A percentile compares a stretch with the other conserved stretches of the same genome.
Evolutionary conservation across 2,888 invertebrate species (phyloP).

Genomic region (Campoplex capitator): DNA sequence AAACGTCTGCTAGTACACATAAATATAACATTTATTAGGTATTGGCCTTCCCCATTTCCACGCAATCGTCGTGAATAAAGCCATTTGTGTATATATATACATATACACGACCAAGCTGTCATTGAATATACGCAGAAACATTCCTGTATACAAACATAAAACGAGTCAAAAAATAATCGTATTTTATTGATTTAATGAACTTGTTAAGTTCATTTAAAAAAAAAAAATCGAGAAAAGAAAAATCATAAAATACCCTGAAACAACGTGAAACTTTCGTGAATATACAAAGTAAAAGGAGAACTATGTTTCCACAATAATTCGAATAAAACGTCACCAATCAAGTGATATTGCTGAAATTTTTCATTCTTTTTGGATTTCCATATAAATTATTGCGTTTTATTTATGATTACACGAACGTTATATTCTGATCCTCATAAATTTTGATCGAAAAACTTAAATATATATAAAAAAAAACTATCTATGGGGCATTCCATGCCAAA

Average conservation of each 20-base stretch:
- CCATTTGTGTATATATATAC: neutral
- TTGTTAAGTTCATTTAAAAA: too few relatives aligned
- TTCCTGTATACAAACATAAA: neutral
- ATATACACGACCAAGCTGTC: neutral
- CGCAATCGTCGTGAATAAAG: neutral
- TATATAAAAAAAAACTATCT: neutral
- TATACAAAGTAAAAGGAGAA: neutral
- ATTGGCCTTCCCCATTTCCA: constrained; percentile 8
- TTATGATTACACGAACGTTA: too few relatives aligned
- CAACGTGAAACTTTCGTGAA: neutral
- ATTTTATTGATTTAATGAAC: neutral
- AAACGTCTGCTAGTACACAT: constrained; percentile 38
- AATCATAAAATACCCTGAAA: too few relatives aligned
- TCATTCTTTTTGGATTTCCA: too few relatives aligned
- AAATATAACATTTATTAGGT: constrained; percentile 38
- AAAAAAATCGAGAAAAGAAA: neutral
- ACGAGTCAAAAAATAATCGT: neutral
- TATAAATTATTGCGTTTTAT: too few relatives aligned
- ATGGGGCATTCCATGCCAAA: too few relatives aligned
- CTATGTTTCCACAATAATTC: neutral
- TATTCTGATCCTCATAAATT: neutral
- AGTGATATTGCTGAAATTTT: neutral
- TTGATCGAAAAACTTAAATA: neutral
- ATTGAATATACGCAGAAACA: neutral
- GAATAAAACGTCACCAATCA: neutral